These are phyloP conservation scores for Escarpia spicata DNA, from an alignment of 2,888 invertebrate species.

Conservation along the genomic window DNA sequence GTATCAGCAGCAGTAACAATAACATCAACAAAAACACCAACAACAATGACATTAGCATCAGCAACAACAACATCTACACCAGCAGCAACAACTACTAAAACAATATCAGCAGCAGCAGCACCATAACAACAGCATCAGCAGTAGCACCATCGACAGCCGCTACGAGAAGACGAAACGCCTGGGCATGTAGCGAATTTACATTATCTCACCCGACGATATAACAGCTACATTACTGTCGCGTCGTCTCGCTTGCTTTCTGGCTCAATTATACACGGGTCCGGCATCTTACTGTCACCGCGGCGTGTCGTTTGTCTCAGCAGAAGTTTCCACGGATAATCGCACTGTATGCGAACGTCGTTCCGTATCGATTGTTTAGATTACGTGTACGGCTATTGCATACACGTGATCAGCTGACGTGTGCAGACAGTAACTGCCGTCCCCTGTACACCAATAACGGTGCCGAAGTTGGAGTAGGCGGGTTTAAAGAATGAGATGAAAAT, in stretches of 20 bases:
- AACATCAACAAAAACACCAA: not conserved
- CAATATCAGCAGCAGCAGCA: not conserved
- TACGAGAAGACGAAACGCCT: not conserved
- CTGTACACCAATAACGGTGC: too few relatives aligned
- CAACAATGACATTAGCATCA: not conserved
- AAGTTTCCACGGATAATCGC: not conserved
- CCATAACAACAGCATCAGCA: not conserved
- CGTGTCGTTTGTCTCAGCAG: not conserved
- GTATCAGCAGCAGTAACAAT: not conserved
- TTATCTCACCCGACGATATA: not conserved
- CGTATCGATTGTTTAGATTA: not conserved
- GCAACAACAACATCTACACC: not conserved
- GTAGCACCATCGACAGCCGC: not conserved
- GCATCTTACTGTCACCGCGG: not conserved
- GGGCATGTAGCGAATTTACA: not conserved
- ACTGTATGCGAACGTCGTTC: not conserved
- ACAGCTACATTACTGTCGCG: not conserved
- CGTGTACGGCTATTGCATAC: not conserved
- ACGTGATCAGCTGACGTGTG: not conserved
- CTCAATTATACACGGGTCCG: not conserved
- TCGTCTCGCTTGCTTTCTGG: not conserved
- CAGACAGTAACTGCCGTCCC: not conserved
- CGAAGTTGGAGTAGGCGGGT: not conserved
- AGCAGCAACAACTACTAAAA: not conserved
- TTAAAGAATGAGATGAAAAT: not conserved